These are phyloP conservation scores for Copidosoma aretas DNA, from an alignment of 2,888 invertebrate genomes.

Conservation along the genomic window DNA sequence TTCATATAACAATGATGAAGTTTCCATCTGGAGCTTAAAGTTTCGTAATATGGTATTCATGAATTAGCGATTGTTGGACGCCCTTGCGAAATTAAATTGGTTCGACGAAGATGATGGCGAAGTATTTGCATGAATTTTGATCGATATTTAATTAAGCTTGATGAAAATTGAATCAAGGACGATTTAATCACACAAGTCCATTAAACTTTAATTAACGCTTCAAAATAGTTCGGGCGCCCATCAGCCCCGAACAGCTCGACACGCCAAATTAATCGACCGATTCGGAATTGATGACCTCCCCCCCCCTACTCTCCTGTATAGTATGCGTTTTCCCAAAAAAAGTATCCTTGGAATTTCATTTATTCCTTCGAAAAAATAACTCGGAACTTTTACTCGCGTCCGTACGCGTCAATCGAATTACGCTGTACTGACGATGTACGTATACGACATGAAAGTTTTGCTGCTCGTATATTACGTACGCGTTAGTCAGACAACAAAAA, in stretches of 20 bases:
- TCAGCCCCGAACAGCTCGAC: not conserved
- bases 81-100: not conserved
- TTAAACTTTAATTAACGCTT: slow-evolving; percentile 26
- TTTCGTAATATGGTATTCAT: not conserved
- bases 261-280: slow-evolving; percentile 22
- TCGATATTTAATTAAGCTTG: slow-evolving; percentile 18
- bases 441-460: too few species aligned
- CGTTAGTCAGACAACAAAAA: too few species aligned
- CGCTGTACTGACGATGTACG: too few species aligned
- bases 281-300: slow-evolving; percentile 10
- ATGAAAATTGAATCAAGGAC: slow-evolving; percentile 25
- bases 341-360: too few species aligned
- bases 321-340: too few species aligned
- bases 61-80: not conserved
- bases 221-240: slow-evolving; percentile 18
- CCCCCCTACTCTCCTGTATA: too few species aligned
- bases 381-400: too few species aligned
- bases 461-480: too few species aligned
- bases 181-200: slow-evolving; percentile 26
- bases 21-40: too few species aligned
- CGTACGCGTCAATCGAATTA: too few species aligned
- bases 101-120: not conserved
- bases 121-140: slow-evolving; percentile 16
- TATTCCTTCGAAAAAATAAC: too few species aligned
- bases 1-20: not conserved